A percentile compares a stretch with the other conserved stretches of the same genome.
Evolutionary conservation across 1,140 invertebrate species (phyloP).

Genomic region (Cardiocondyla obscurior): DNA sequence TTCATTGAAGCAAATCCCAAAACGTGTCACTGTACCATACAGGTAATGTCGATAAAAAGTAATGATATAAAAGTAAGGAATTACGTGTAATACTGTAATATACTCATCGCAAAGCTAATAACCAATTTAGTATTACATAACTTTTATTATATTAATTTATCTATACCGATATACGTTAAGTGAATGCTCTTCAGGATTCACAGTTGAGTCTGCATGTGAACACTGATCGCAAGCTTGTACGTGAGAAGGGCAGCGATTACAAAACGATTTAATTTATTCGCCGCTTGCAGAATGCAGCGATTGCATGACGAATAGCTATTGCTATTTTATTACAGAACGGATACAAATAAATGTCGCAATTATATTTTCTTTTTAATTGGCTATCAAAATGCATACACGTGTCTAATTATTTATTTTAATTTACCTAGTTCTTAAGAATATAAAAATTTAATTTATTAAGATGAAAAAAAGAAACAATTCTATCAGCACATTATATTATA

Average conservation of each 20-base stretch:
- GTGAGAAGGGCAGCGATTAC: slow-evolving; percentile 35
- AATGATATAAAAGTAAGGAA: slow-evolving; percentile 76
- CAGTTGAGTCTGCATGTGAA: slow-evolving; percentile 48
- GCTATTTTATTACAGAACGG: not conserved
- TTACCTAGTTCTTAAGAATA: not conserved
- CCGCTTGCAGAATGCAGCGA: not conserved
- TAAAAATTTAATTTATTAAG: not conserved
- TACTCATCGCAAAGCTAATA: slow-evolving; percentile 77
- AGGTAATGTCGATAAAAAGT: slow-evolving; percentile 75
- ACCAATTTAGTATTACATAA: slow-evolving; percentile 68
- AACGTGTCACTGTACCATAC: slow-evolving; percentile 75
- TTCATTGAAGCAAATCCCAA: slow-evolving; percentile 52
- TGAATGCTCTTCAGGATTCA: slow-evolving; percentile 55
- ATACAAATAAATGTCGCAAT: not conserved
- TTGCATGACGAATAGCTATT: slow-evolving; percentile 34
- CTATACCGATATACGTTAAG: slow-evolving; percentile 70
- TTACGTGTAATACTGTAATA: slow-evolving; percentile 76
- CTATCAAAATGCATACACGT: not conserved
- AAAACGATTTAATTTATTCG: slow-evolving; percentile 13
- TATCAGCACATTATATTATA: not conserved
- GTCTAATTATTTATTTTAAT: not conserved
- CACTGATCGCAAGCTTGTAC: slow-evolving; percentile 32
- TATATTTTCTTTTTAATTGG: slow-evolving; percentile 1
- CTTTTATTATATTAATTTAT: slow-evolving; percentile 72
- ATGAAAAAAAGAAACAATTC: not conserved